Conservation (phyloP, 1,140 invertebrate species). For the Thrips palmi region DNA sequence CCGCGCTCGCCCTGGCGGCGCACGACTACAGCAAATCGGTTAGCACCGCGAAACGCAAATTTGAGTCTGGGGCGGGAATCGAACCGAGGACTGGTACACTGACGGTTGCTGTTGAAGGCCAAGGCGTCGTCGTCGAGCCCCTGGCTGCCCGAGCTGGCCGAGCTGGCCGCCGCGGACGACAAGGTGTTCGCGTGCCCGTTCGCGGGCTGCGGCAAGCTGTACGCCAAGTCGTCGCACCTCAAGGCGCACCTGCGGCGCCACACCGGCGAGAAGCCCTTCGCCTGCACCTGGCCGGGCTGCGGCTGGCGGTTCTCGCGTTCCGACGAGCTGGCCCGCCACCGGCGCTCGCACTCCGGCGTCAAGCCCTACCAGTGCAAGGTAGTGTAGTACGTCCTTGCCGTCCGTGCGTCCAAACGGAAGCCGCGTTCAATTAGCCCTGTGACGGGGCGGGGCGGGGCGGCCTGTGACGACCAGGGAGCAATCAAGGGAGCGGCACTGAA, state of each 20-base stretch:
- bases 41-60: not conserved
- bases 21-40: not conserved
- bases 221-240: constrained; percentile 84
- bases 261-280: constrained; percentile 88
- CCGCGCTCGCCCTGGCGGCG: no score
- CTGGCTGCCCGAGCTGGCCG: constrained; percentile 7
- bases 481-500: no score
- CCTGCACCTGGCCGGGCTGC: constrained; percentile 78
- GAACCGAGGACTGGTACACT: constrained; percentile 2
- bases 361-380: constrained; percentile 73
- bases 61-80: not conserved
- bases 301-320: constrained; percentile 86
- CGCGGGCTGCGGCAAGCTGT: constrained; percentile 34
- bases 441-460: no score
- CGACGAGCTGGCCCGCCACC: constrained; percentile 66
- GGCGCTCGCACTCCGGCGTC: constrained; percentile 40
- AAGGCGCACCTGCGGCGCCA: constrained; percentile 85
- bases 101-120: not conserved
- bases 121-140: not conserved
- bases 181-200: constrained; percentile 33
- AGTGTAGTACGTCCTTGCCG: no score
- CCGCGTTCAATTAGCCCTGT: no score
- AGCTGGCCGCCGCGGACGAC: constrained; percentile 25
- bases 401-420: no score
- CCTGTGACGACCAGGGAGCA: no score